Evolutionary conservation across 2,113 vertebrate species (phyloP).

Genomic region (Caranx ignobilis): DNA sequence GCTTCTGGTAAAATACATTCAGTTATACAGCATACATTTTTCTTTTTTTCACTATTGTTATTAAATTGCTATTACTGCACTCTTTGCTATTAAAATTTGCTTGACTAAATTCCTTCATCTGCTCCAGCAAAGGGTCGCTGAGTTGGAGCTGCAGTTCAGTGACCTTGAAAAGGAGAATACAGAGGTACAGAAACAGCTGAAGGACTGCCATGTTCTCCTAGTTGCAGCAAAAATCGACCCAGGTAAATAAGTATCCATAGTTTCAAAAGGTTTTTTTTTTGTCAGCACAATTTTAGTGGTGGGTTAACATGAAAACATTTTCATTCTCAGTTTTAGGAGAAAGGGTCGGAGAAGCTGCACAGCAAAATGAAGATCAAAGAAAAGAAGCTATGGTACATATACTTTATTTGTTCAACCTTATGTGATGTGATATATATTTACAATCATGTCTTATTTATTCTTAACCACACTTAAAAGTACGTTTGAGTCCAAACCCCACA

Average conservation of each 20-base stretch:
- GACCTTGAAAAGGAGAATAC: conserved; percentile 76
- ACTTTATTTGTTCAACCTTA: conserved; percentile 21
- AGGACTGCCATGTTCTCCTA: conserved; percentile 77
- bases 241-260: conserved; percentile 52
- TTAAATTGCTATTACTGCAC: no score
- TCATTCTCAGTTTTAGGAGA: conserved; percentile 77
- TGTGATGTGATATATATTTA: neutral
- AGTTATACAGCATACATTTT: no score
- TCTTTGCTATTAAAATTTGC: neutral
- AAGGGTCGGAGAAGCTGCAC: conserved; percentile 65
- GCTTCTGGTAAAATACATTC: neutral
- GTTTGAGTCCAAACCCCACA: conserved; percentile 3
- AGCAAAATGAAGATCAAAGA: conserved; percentile 70
- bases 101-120: conserved; percentile 8
- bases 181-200: conserved; percentile 75
- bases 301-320: neutral
- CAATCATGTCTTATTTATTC: neutral
- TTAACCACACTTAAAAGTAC: neutral
- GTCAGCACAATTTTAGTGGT: neutral
- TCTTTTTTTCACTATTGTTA: no score
- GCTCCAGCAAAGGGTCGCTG: conserved; percentile 73
- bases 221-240: conserved; percentile 72
- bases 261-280: neutral
- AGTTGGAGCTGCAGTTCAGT: conserved; percentile 71
- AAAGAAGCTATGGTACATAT: conserved; percentile 77